Percentiles rank a stretch among this genome's conserved stretches.
Conservation (phyloP, 2,797 vertebrate genomes). For the Gobionotothen gibberifrons region DNA sequence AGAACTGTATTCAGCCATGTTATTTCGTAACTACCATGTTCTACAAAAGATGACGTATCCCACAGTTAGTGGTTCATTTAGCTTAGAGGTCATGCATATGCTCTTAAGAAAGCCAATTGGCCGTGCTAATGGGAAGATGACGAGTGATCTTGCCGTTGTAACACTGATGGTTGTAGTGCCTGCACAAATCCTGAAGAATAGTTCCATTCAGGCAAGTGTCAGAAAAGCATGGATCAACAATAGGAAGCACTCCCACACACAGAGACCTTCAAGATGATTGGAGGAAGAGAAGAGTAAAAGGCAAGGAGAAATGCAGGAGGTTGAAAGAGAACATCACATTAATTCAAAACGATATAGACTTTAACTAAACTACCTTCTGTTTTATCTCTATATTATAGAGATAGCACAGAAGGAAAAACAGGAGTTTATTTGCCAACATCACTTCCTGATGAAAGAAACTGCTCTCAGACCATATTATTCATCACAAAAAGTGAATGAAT, state of each 20-base stretch:
- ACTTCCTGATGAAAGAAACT: not conserved
- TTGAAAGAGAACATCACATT: constrained; percentile 21
- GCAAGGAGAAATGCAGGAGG: constrained; percentile 4
- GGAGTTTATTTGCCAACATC: not conserved
- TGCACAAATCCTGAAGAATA: constrained; percentile 42
- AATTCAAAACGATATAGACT: constrained; percentile 11
- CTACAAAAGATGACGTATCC: constrained; percentile 8
- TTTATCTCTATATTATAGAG: too few relatives aligned
- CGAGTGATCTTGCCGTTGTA: constrained; percentile 2
- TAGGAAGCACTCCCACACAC: constrained; percentile 46
- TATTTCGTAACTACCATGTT: not conserved
- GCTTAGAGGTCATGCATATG: not conserved
- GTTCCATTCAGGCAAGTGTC: constrained; percentile 54
- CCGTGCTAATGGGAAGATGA: not conserved
- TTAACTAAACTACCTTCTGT: too few relatives aligned
- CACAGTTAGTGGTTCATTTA: not conserved
- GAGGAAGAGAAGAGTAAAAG: constrained; percentile 26
- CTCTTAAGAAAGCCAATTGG: constrained; percentile 1
- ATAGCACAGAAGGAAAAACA: not conserved
- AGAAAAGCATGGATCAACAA: constrained; percentile 50
- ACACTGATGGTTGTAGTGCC: constrained; percentile 15
- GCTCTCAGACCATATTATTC: not conserved
- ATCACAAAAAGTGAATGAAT: not conserved
- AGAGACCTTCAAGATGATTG: constrained; percentile 35
- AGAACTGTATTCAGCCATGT: not conserved